Evolutionary conservation across 2,113 vertebrate genomes (phyloP), one percentile per base, ranked within the genome.

Genomic region (Nycticorax nycticorax): DNA sequence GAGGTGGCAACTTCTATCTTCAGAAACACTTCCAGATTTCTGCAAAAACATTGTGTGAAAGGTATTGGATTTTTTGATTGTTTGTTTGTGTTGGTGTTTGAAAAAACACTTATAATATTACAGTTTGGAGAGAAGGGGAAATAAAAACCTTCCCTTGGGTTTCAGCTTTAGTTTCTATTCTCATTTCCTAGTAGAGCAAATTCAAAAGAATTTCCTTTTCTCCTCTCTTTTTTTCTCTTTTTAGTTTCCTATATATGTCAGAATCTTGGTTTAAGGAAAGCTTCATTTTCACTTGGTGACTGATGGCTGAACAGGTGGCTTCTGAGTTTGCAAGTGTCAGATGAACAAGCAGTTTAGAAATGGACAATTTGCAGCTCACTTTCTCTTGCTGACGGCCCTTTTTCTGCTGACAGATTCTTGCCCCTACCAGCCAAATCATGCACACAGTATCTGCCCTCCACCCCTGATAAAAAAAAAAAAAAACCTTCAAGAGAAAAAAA

Each of bases 291-390:
- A 98, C 96, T 92, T 96, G 86, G 98, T 99, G 98, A 98, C 98
- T 98, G 98, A 99, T 99, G 98, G 98, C 95, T 71, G 95, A 98
- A 99, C 99, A 99, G 99, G 98, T 99, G 98, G 97, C 96, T 97
- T 96, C 95, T 95, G 96, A 97, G 97, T 96, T 94, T 41, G 63
- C 96, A 93, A 98, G 97, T 98, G 98, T 99, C 98, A 98, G 94
- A 98, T 98, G 98, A 98, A 97, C 98, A 86, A 95, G 97, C 96
- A 93, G 96, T 98, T 98, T 97, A 98, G 98, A 98, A 99, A 98
- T 97, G 96, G 98, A 97, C 98, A 98, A 98, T 99, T 98, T 98
- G 98, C 97, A 97, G 97, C 97, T 98, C 98, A 98, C 98, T 98
- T 98, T 98, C 98, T 80, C 96, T 96, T 96, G 96, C 97, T 92